phyloP scores from a whole-genome alignment of 2,797 vertebrate genomes.

The Nannoperca australis region DNA sequence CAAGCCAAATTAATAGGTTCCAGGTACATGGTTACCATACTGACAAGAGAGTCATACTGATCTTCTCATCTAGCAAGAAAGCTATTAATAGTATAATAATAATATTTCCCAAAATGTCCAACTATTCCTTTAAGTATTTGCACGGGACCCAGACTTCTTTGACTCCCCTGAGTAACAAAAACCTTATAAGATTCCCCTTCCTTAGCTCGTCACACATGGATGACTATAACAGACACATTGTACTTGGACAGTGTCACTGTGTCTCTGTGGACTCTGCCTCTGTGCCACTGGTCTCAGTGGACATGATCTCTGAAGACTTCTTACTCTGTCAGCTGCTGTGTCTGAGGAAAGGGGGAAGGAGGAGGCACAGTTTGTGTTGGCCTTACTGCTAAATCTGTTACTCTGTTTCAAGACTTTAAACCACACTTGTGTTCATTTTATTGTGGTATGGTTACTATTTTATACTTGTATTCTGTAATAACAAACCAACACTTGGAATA shows the following conservation, averaged over 20 bases:
- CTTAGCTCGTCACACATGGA: slow-evolving; percentile 69
- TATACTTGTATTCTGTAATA: not conserved
- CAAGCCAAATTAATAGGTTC: slow-evolving; percentile 9
- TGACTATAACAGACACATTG: slow-evolving; percentile 74
- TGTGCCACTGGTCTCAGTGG: slow-evolving; percentile 72
- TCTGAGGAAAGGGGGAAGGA: slow-evolving; percentile 48
- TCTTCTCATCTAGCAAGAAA: not conserved
- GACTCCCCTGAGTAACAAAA: slow-evolving; percentile 45
- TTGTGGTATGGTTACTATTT: slow-evolving; percentile 11
- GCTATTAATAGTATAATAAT: not conserved
- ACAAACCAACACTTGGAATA: slow-evolving; percentile 24
- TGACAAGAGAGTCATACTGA: not conserved
- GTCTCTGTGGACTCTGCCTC: slow-evolving; percentile 65
- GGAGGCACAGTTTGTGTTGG: slow-evolving; percentile 43
- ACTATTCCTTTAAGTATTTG: slow-evolving; percentile 12
- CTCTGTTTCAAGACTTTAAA: slow-evolving; percentile 25
- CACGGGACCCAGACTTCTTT: slow-evolving; percentile 21
- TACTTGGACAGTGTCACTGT: slow-evolving; percentile 76
- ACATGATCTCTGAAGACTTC: slow-evolving; percentile 80
- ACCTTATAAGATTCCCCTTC: slow-evolving; percentile 49
- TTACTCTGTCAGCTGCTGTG: slow-evolving; percentile 63
- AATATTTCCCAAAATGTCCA: slow-evolving; percentile 7
- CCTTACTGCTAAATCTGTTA: slow-evolving; percentile 7
- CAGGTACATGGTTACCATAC: not conserved
- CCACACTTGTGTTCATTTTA: not conserved